Percentiles rank a stretch among this genome's conserved stretches.
Evolutionary conservation across 1,140 invertebrate genomes (phyloP).

Genomic region (Meloidogyne hapla): DNA sequence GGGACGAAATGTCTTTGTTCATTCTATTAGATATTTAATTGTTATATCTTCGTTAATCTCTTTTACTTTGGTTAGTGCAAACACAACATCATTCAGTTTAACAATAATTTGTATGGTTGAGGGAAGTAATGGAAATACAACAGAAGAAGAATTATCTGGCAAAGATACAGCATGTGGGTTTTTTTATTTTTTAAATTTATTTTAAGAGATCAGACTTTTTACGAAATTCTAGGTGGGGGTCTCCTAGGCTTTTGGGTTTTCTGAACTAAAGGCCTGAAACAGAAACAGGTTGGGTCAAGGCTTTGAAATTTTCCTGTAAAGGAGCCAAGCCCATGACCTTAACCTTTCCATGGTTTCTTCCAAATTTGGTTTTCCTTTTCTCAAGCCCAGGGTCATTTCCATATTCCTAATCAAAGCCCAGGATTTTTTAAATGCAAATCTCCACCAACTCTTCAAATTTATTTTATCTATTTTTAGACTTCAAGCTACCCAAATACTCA

Average conservation of each 20-base stretch:
- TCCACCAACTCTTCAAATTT: neutral
- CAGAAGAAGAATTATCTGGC: neutral
- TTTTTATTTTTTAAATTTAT: neutral
- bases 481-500: neutral
- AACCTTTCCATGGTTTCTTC: too few relatives aligned
- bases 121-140: neutral
- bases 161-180: neutral
- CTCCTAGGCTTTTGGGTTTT: too few relatives aligned
- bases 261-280: too few relatives aligned
- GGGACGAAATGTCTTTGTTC: neutral
- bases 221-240: too few relatives aligned
- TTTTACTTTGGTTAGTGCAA: conserved; percentile 7
- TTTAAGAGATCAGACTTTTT: too few relatives aligned
- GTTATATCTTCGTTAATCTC: conserved; percentile 2
- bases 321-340: too few relatives aligned
- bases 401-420: too few relatives aligned
- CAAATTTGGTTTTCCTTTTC: too few relatives aligned
- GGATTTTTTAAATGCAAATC: neutral
- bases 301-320: too few relatives aligned
- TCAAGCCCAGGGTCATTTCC: too few relatives aligned
- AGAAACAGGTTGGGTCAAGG: too few relatives aligned
- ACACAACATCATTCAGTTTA: conserved; percentile 12
- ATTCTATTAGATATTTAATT: conserved; percentile 9
- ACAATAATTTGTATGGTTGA: conserved; percentile 12
- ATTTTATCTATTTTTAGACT: neutral